Conservation (phyloP, 1,140 invertebrate species). For the Euura lappo region DNA sequence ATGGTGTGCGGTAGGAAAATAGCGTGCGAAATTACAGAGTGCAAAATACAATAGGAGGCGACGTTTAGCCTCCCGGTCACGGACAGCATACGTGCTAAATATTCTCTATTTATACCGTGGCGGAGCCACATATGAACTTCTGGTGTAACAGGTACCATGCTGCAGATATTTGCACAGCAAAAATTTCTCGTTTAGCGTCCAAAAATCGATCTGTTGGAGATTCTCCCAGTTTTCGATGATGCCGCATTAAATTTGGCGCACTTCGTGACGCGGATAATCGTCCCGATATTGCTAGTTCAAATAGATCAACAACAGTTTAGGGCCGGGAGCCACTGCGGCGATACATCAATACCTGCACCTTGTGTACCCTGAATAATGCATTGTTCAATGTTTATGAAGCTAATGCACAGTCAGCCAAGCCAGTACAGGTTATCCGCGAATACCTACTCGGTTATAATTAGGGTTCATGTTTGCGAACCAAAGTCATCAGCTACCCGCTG, state of each 20-base stretch:
- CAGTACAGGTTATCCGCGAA: conserved; percentile 36
- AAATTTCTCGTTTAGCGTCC: too few relatives aligned
- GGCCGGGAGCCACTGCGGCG: too few relatives aligned
- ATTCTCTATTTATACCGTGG: background rate
- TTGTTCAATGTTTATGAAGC: conserved; percentile 62
- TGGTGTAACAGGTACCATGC: too few relatives aligned
- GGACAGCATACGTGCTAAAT: conserved; percentile 54
- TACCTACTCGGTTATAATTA: conserved; percentile 46
- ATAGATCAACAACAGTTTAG: too few relatives aligned
- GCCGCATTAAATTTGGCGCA: too few relatives aligned
- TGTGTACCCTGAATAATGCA: conserved; percentile 61
- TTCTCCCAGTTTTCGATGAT: too few relatives aligned
- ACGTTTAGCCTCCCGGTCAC: conserved; percentile 48
- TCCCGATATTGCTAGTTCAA: too few relatives aligned
- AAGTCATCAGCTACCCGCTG: conserved; percentile 52
- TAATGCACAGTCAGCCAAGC: conserved; percentile 57
- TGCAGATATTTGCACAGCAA: too few relatives aligned
- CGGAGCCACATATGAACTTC: too few relatives aligned
- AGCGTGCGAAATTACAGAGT: background rate
- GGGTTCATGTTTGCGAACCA: conserved; percentile 60
- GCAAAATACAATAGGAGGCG: conserved; percentile 28
- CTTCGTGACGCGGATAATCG: too few relatives aligned
- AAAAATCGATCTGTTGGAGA: too few relatives aligned
- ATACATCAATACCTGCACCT: conserved; percentile 3
- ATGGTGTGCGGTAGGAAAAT: conserved; percentile 20